A percentile compares a stretch with the other conserved stretches of the same genome.
phyloP scores from a whole-genome alignment of 2,888 invertebrate genomes.

The Himalopsyche anomala region DNA sequence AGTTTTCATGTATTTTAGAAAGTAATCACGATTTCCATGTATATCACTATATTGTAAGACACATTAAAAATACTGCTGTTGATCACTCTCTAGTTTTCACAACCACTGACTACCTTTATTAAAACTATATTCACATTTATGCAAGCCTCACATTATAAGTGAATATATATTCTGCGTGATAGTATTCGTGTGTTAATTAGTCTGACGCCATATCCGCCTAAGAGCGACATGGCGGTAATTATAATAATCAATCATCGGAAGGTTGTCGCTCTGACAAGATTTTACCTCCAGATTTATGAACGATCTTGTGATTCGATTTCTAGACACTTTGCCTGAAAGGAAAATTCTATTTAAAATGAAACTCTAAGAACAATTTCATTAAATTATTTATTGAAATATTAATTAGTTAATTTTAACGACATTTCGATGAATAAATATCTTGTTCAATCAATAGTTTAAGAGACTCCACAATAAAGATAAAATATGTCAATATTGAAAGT shows the following conservation, averaged over 20 bases:
- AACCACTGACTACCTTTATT: background rate
- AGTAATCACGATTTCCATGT: background rate
- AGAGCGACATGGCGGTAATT: conserved; percentile 30
- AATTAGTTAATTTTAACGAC: too few relatives aligned
- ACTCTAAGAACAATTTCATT: too few relatives aligned
- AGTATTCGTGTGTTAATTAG: conserved; percentile 14
- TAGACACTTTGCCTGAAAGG: conserved; percentile 13
- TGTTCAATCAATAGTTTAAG: too few relatives aligned
- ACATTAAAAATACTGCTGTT: background rate
- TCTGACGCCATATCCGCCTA: conserved; percentile 32
- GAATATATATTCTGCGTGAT: background rate
- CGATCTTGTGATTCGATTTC: conserved; percentile 31
- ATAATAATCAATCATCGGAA: conserved; percentile 42
- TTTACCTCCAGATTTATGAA: conserved; percentile 40
- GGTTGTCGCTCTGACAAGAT: conserved; percentile 28
- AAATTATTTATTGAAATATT: too few relatives aligned
- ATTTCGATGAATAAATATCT: too few relatives aligned
- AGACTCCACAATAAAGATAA: too few relatives aligned
- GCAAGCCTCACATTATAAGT: background rate
- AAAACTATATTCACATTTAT: background rate
- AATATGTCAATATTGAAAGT: too few relatives aligned
- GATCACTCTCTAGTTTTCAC: background rate
- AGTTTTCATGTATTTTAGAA: too few relatives aligned
- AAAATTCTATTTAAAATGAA: background rate
- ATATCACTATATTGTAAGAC: background rate